Percentiles rank a stretch among this genome's conserved stretches.
phyloP scores from a whole-genome alignment of 2,888 invertebrate genomes.

The Cheilosia pagana region DNA sequence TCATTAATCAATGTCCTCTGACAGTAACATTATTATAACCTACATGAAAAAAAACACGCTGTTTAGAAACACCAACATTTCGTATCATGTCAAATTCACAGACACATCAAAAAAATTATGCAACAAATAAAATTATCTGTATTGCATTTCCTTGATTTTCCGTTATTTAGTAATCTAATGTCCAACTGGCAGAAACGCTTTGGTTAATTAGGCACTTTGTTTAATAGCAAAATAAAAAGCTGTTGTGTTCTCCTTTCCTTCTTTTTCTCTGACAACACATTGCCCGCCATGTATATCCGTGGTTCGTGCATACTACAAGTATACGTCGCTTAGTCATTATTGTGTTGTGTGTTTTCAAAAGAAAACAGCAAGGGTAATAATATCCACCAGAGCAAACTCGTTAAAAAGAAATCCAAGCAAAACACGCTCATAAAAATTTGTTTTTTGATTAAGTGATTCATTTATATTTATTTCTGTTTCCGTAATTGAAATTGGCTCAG shows the following conservation, averaged over 20 bases:
- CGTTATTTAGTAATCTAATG: slow-evolving; percentile 13
- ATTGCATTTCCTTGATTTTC: slow-evolving; percentile 16
- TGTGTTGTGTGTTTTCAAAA: slow-evolving; percentile 13
- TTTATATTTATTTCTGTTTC: slow-evolving; percentile 42
- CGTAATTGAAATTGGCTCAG: slow-evolving; percentile 45
- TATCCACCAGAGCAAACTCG: slow-evolving; percentile 27
- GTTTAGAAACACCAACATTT: background rate
- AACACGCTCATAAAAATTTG: slow-evolving; percentile 29
- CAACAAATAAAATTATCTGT: background rate
- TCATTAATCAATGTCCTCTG: background rate
- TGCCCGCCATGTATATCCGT: background rate
- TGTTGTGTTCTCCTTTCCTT: slow-evolving; percentile 10
- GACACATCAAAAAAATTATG: slow-evolving; percentile 5
- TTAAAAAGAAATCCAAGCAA: slow-evolving; percentile 52
- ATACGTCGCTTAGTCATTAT: background rate
- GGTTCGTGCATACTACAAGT: slow-evolving; percentile 3
- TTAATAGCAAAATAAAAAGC: slow-evolving; percentile 47
- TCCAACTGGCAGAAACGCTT: slow-evolving; percentile 8
- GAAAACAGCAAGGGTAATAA: slow-evolving; percentile 15
- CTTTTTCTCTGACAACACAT: background rate
- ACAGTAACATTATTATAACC: background rate
- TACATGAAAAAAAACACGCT: no score
- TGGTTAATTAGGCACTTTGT: slow-evolving; percentile 56
- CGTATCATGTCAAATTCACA: background rate
- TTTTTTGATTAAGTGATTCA: slow-evolving; percentile 57